phyloP scores from a whole-genome alignment of 2,113 vertebrate genomes.

The Laterallus jamaicensis region DNA sequence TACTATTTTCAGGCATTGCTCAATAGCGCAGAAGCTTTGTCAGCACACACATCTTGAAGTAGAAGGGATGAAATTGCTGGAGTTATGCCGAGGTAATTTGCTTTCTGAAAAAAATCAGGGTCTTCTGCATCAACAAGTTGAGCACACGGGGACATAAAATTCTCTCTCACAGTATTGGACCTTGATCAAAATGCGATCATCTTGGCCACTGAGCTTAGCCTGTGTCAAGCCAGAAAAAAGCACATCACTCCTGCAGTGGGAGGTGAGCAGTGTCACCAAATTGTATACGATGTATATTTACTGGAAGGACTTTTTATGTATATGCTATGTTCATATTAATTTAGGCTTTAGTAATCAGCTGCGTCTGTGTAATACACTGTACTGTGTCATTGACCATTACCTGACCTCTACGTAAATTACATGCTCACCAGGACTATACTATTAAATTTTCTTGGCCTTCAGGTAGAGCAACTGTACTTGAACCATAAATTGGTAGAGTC shows the following conservation, averaged over 20 bases:
- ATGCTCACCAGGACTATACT: rapidly evolving
- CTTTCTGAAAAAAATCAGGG: not conserved
- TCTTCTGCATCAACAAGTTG: not conserved
- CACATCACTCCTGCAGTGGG: not conserved
- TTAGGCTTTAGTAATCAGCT: not conserved
- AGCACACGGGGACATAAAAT: not conserved
- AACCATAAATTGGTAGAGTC: not conserved
- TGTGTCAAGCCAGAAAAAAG: not conserved
- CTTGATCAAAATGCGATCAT: not conserved
- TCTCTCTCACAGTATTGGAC: not conserved
- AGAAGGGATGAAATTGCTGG: not conserved
- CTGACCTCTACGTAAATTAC: not conserved
- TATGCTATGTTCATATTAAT: not conserved
- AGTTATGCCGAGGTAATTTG: not conserved
- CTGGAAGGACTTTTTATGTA: not conserved
- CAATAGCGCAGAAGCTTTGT: not conserved
- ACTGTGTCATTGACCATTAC: too few species aligned
- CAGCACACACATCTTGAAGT: not conserved
- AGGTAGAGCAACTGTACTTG: not conserved
- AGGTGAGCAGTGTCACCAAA: not conserved
- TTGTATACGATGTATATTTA: not conserved
- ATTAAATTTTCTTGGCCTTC: not conserved
- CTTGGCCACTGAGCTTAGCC: not conserved
- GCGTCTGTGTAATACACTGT: not conserved
- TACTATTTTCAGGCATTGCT: not conserved